A percentile compares a stretch with the other conserved stretches of the same genome.
Conservation (phyloP, 2,888 invertebrate genomes). For the Itoplectis maculator region DNA sequence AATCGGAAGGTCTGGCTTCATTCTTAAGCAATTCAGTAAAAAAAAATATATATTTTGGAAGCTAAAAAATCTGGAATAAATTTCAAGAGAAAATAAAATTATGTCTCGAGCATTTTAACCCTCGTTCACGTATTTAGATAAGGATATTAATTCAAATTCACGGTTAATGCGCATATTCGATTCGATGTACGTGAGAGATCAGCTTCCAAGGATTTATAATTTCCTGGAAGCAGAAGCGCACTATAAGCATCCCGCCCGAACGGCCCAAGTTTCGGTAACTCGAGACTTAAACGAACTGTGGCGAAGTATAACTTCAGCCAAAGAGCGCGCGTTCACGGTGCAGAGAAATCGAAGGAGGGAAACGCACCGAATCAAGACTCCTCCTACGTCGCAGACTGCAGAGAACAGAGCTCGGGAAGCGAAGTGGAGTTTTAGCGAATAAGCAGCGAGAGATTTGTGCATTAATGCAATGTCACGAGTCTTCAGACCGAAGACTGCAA, state of each 20-base stretch:
- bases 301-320: constrained; percentile 33
- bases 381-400: constrained; percentile 4
- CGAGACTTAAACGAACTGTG: constrained; percentile 39
- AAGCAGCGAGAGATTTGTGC: constrained; percentile 14
- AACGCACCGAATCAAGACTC: background rate
- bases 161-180: constrained; percentile 16
- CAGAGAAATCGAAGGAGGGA: constrained; percentile 14
- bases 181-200: constrained; percentile 8
- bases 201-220: constrained; percentile 26
- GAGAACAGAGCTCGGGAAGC: constrained; percentile 19
- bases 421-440: background rate
- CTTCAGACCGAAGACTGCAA: too few species aligned
- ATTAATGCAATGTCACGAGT: too few species aligned
- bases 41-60: background rate
- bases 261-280: constrained; percentile 35
- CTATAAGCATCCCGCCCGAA: background rate
- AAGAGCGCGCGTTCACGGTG: constrained; percentile 20
- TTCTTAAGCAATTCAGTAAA: background rate
- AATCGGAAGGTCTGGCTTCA: constrained; percentile 19
- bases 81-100: background rate
- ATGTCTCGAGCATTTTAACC: constrained; percentile 7
- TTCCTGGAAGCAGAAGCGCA: background rate
- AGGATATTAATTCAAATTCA: constrained; percentile 25
- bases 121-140: background rate
- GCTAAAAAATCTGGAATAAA: background rate